Conservation (phyloP, 2,888 invertebrate species). For the Frankliniella intonsa region DNA sequence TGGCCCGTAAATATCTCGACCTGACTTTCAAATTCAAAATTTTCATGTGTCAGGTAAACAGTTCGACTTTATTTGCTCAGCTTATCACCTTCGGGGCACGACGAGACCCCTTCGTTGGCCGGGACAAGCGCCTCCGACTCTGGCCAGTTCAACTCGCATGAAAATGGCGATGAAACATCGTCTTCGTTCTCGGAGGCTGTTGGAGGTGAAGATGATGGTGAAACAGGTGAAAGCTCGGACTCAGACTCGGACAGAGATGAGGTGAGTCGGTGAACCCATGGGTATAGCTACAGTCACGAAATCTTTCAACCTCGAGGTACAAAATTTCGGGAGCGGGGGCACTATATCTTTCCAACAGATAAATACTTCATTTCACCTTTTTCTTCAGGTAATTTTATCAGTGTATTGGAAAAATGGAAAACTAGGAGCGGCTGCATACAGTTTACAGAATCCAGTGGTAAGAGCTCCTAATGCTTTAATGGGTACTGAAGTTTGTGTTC, state of each 20-base stretch:
- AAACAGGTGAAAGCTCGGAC: not conserved
- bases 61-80: too few species aligned
- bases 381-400: conserved; percentile 55
- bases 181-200: too few species aligned
- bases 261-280: not conserved
- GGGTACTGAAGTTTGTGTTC: conserved; percentile 16
- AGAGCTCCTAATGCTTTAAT: conserved; percentile 31
- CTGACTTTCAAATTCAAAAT: too few species aligned
- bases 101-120: too few species aligned
- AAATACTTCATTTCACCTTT: not conserved
- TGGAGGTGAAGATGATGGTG: not conserved
- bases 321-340: not conserved
- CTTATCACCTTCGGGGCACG: too few species aligned
- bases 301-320: not conserved
- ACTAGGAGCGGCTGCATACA: conserved; percentile 71
- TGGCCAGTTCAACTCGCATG: too few species aligned
- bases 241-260: not conserved
- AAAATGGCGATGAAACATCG: too few species aligned
- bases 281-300: too few species aligned
- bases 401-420: conserved; percentile 61
- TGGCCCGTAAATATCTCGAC: too few species aligned
- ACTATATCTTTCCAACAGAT: not conserved
- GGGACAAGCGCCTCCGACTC: too few species aligned
- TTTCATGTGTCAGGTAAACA: too few species aligned
- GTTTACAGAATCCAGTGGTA: conserved; percentile 60